Evolutionary conservation across 1,140 invertebrate genomes (phyloP).

Genomic region (Drosophila nasuta): DNA sequence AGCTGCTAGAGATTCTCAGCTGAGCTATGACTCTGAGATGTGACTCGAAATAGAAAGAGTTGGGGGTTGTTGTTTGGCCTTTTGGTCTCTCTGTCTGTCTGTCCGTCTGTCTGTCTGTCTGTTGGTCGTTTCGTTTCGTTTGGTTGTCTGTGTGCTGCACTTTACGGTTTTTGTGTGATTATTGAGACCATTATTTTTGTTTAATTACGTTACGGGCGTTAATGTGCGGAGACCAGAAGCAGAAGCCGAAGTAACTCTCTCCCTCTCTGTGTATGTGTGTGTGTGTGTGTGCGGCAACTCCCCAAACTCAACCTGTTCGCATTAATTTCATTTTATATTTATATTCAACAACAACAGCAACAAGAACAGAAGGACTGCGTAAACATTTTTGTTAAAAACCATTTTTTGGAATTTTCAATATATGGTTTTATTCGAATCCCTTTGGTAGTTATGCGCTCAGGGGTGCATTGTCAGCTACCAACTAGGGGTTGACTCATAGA

Average conservation of each 20-base stretch:
- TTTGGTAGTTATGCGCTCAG: constrained; percentile 20
- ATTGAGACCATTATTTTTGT: constrained; percentile 83
- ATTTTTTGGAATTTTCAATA: constrained; percentile 43
- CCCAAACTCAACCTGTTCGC: constrained; percentile 37
- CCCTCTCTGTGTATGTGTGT: constrained; percentile 4
- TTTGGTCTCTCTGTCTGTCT: constrained; percentile 1
- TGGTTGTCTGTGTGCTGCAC: constrained; percentile 40
- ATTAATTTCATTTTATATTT: constrained; percentile 57
- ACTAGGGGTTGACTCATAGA: constrained; percentile 4
- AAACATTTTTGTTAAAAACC: constrained; percentile 21
- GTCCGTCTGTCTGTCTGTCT: neutral
- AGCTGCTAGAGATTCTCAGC: neutral
- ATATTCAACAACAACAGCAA: constrained; percentile 44
- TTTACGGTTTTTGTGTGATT: constrained; percentile 73
- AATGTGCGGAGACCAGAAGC: constrained; percentile 67
- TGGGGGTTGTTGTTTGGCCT: constrained; percentile 10
- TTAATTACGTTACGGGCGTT: constrained; percentile 83
- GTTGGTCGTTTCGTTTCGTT: neutral
- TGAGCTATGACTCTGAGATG: neutral
- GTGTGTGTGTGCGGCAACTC: constrained; percentile 19
- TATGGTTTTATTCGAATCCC: constrained; percentile 28
- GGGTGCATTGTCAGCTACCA: constrained; percentile 5
- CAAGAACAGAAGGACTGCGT: neutral
- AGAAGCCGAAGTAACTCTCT: constrained; percentile 12
- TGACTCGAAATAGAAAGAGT: neutral